These are phyloP conservation scores for Pocillopora meandrina DNA, from an alignment of 92 coral and sea anemone genomes.

Conservation along the genomic window DNA sequence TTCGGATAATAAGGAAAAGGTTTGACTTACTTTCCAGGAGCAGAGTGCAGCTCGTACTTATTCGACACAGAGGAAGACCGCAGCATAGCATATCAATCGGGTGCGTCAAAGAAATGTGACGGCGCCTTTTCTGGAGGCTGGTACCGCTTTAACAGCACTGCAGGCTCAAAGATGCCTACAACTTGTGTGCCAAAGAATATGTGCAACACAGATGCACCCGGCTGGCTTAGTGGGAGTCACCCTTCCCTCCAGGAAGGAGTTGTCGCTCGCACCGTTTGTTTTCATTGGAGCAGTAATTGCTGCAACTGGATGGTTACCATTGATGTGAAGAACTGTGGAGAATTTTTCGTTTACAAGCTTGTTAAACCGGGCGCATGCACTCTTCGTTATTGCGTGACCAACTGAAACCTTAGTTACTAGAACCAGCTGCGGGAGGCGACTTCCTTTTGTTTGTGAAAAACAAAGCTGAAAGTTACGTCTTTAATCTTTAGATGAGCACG, in stretches of 20 bases:
- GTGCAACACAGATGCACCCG: slow-evolving; percentile 54
- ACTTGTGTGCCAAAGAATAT: background rate
- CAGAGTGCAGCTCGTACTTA: slow-evolving; percentile 21
- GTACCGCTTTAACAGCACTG: slow-evolving; percentile 48
- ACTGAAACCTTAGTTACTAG: background rate
- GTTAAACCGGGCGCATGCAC: background rate
- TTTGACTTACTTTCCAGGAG: background rate
- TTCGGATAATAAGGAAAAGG: no score
- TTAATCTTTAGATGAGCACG: no score
- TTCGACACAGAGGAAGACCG: slow-evolving; percentile 19
- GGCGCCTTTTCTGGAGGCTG: slow-evolving; percentile 4
- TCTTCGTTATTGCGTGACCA: background rate
- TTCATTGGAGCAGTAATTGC: slow-evolving; percentile 27
- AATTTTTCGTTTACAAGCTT: slow-evolving; percentile 39
- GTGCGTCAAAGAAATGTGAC: slow-evolving; percentile 11
- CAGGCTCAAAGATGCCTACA: slow-evolving; percentile 41
- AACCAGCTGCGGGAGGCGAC: no score
- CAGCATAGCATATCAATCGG: background rate
- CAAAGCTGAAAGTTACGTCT: no score
- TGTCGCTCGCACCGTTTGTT: slow-evolving; percentile 34
- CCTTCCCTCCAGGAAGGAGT: slow-evolving; percentile 46
- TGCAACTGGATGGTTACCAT: slow-evolving; percentile 24
- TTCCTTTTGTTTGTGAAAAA: no score
- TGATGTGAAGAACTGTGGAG: slow-evolving; percentile 28
- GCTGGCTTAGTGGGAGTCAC: slow-evolving; percentile 49